phyloP scores from a whole-genome alignment of 2,113 vertebrate genomes.

The Corythornis madagascariensis region DNA sequence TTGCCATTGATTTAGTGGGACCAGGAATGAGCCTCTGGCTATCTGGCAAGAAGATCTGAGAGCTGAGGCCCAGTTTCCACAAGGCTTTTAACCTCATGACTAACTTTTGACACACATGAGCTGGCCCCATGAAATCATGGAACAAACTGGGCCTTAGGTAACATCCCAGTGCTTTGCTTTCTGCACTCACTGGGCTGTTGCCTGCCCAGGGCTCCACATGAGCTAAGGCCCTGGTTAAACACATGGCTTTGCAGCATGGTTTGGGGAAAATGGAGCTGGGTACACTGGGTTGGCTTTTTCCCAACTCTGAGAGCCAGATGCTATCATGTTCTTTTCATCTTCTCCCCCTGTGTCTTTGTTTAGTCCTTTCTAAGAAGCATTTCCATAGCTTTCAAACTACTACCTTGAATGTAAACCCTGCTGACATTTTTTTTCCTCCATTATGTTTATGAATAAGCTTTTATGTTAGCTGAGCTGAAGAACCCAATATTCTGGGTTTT shows the following conservation, averaged over 20 bases:
- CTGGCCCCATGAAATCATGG: background rate
- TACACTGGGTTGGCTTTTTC: background rate
- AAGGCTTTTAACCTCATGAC: background rate
- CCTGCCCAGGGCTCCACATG: background rate
- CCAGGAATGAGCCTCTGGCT: constrained; percentile 37
- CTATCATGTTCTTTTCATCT: background rate
- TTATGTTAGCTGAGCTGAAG: constrained; percentile 13
- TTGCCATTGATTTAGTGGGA: background rate
- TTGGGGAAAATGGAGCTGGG: background rate
- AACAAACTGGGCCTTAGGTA: background rate
- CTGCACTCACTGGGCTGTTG: background rate
- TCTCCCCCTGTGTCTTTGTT: background rate
- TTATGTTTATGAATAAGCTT: background rate
- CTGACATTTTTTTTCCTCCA: background rate
- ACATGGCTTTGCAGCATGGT: background rate
- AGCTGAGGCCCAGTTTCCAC: background rate
- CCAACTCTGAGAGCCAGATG: background rate
- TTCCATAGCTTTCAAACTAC: background rate
- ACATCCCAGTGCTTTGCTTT: background rate
- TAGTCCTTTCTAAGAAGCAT: background rate
- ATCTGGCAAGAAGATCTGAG: constrained; percentile 2
- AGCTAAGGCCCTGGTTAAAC: background rate
- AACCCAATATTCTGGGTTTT: constrained; percentile 51
- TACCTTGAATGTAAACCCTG: background rate
- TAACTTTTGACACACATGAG: background rate